These are phyloP conservation scores for Diabrotica undecimpunctata DNA, from an alignment of 1,140 invertebrate species.

Conservation along the genomic window DNA sequence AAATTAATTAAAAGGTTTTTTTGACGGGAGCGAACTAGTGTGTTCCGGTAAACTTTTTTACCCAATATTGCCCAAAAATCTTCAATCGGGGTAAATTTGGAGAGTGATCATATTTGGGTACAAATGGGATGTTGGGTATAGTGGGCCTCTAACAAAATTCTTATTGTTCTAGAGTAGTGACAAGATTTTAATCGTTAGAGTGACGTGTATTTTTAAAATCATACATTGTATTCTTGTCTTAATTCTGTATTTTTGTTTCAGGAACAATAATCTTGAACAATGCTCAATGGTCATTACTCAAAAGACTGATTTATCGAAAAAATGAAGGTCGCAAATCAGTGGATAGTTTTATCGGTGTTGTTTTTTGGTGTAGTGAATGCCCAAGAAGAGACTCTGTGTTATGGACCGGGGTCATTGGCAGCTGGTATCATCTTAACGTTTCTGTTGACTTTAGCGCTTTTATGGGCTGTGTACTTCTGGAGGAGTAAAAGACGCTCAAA, in stretches of 20 bases:
- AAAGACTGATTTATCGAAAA: neutral
- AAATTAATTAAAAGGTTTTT: too few species aligned
- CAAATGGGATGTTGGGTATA: too few species aligned
- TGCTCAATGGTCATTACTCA: neutral
- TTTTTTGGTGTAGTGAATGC: constrained; percentile 6
- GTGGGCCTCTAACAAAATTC: too few species aligned
- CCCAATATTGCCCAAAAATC: too few species aligned
- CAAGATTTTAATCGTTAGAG: too few species aligned
- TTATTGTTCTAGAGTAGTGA: too few species aligned
- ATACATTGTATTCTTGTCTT: too few species aligned
- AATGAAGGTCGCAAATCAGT: neutral
- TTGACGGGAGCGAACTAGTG: too few species aligned
- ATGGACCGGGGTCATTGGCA: constrained; percentile 35
- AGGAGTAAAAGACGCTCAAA: constrained; percentile 11
- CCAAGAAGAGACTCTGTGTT: constrained; percentile 22
- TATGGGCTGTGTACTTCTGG: constrained; percentile 14
- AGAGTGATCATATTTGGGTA: too few species aligned
- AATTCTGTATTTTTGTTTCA: neutral
- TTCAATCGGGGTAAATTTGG: too few species aligned
- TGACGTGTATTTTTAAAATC: too few species aligned
- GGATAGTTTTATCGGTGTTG: neutral
- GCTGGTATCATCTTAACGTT: constrained; percentile 33
- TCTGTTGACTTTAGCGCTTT: constrained; percentile 24
- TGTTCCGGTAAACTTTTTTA: too few species aligned
- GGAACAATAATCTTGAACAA: neutral